phyloP scores from a whole-genome alignment of 2,888 invertebrate species.

The Cheilosia vulpina region DNA sequence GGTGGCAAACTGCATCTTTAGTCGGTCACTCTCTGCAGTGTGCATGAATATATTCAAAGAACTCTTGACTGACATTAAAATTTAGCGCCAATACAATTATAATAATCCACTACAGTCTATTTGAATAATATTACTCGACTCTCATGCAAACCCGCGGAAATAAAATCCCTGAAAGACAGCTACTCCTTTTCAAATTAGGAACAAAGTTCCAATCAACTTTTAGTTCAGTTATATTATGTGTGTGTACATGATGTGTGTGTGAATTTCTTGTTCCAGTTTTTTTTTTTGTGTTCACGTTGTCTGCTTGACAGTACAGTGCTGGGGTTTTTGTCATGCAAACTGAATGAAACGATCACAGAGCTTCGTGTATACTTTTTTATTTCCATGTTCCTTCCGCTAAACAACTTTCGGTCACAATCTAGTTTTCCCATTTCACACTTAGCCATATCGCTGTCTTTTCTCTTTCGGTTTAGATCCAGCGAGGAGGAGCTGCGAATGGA shows the following conservation, averaged over 20 bases:
- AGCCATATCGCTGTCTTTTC: slow-evolving; percentile 14
- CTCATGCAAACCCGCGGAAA: too few species aligned
- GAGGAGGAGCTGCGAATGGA: slow-evolving; percentile 1
- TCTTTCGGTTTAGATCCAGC: neutral
- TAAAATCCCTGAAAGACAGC: too few species aligned
- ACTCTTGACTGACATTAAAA: too few species aligned
- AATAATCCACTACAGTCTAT: too few species aligned
- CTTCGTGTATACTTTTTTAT: neutral
- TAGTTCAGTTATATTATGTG: neutral
- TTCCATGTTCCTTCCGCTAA: slow-evolving; percentile 1
- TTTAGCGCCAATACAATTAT: too few species aligned
- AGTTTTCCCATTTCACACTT: slow-evolving; percentile 47
- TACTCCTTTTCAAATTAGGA: too few species aligned
- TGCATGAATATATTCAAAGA: too few species aligned
- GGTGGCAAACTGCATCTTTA: too few species aligned
- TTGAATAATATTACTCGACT: too few species aligned
- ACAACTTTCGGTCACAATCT: slow-evolving; percentile 43
- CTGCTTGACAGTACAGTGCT: slow-evolving; percentile 26
- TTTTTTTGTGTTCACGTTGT: too few species aligned
- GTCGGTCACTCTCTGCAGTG: too few species aligned
- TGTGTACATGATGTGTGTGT: neutral
- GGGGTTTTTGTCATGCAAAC: slow-evolving; percentile 53
- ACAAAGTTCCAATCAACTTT: too few species aligned
- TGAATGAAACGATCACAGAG: slow-evolving; percentile 35
- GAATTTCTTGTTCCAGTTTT: neutral